phyloP scores from a whole-genome alignment of 2,113 vertebrate genomes.

The Amphilophus citrinellus region DNA sequence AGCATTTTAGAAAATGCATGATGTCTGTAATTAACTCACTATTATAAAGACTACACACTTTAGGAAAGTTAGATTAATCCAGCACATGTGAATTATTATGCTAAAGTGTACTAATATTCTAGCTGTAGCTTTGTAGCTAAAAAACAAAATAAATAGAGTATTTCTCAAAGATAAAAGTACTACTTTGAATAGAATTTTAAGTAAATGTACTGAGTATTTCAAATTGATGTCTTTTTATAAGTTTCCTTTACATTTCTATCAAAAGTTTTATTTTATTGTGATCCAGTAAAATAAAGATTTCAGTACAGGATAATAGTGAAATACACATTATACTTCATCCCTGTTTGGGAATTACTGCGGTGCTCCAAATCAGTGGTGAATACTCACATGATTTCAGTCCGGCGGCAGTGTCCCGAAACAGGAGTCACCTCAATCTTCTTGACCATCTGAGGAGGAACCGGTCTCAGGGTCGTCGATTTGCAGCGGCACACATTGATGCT shows the following conservation, averaged over 20 bases:
- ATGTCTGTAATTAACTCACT: background rate
- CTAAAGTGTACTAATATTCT: background rate
- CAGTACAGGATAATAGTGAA: too few species aligned
- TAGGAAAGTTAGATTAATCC: background rate
- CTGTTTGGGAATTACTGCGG: background rate
- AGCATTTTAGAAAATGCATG: too few species aligned
- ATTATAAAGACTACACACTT: background rate
- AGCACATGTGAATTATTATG: background rate
- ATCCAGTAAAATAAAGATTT: background rate
- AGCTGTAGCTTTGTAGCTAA: background rate
- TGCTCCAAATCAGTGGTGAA: background rate
- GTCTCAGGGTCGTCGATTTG: fast-evolving
- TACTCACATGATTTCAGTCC: constrained; percentile 46
- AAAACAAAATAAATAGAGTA: background rate
- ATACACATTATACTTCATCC: too few species aligned
- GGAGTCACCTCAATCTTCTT: constrained; percentile 23
- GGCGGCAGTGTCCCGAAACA: constrained; percentile 39
- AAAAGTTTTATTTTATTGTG: too few species aligned
- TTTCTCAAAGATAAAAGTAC: too few species aligned
- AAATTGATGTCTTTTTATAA: background rate
- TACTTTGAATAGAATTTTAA: too few species aligned
- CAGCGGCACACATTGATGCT: background rate
- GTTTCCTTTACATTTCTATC: too few species aligned
- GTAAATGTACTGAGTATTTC: background rate
- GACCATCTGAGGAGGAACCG: fast-evolving